Conservation (phyloP, 2,113 vertebrate species). For the Muntiacus reevesi region DNA sequence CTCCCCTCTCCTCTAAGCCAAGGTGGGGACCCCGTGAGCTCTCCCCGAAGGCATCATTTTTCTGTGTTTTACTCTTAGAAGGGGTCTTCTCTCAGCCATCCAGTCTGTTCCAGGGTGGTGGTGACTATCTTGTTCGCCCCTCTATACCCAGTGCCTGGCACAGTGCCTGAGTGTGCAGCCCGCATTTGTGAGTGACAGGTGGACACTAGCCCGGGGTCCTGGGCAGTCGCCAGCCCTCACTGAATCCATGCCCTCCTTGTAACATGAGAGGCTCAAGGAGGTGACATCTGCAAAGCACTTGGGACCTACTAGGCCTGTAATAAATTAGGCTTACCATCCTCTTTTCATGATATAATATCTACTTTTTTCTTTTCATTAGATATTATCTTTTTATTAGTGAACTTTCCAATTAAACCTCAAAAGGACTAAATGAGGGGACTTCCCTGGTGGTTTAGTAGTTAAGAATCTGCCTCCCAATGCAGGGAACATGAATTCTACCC, state of each 20-base stretch:
- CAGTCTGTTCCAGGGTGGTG: neutral
- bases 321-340: neutral
- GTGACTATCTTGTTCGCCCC: neutral
- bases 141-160: neutral
- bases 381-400: neutral
- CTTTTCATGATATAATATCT: neutral
- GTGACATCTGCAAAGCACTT: neutral
- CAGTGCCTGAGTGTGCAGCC: neutral
- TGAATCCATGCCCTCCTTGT: neutral
- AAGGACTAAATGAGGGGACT: neutral
- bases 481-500: neutral
- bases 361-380: neutral
- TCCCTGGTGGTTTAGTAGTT: neutral
- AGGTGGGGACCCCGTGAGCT: neutral
- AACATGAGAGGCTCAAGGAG: neutral
- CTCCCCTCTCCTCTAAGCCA: neutral
- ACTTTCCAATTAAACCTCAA: neutral
- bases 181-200: neutral
- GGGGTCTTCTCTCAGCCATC: neutral
- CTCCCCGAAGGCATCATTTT: neutral
- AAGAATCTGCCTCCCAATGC: neutral
- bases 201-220: neutral
- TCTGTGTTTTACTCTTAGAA: neutral
- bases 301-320: neutral
- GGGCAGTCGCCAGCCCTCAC: neutral